Evolutionary conservation across 2,888 invertebrate genomes (phyloP), one percentile per base, ranked within the genome.

Genomic region (Agrilus cyanescens): DNA sequence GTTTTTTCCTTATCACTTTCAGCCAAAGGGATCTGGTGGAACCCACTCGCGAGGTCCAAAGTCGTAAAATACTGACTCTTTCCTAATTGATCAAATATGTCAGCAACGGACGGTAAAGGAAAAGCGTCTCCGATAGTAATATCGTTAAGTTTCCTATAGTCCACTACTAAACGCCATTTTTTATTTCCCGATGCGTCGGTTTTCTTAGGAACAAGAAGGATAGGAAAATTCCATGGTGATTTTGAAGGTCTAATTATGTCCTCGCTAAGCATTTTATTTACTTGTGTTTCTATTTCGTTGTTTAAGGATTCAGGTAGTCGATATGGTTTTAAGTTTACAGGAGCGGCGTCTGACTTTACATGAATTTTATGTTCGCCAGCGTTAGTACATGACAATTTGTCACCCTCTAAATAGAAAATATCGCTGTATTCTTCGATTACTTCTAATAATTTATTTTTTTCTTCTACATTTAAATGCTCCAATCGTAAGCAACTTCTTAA

Each of bases 191-290:
- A n/a, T n/a, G n/a, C n/a, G n/a, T n/a, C n/a, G n/a, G n/a, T n/a
- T n/a, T n/a, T n/a, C n/a, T n/a, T n/a, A n/a, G n/a, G n/a, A n/a
- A n/a, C n/a, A n/a, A n/a, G n/a, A n/a, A n/a, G n/a, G n/a, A n/a
- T n/a, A n/a, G n/a, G n/a, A n/a, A n/a, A n/a, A n/a, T 41, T 45
- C 38, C 4, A 41, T 39, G 4, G 41, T 32, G 14, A 35, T 16
- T 38, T 16, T 12, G 25, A 33, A 6, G 38, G 39, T 34, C 36
- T 32, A 34, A 45, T 36, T 14, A 41, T 41, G 18, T 33, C 38
- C 1, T 45, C 31, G 32, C 32, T 18, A 14, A 41, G 25, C 45
- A 45, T 45, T 38, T 45, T 41, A n/a, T 41, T 30, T 25, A 45
- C 33, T 37, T 45, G 41, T n/a, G 33, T 32, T 18, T 41, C 15